Evolutionary conservation across 2,113 vertebrate species (phyloP).

Genomic region (Oncorhynchus keta): DNA sequence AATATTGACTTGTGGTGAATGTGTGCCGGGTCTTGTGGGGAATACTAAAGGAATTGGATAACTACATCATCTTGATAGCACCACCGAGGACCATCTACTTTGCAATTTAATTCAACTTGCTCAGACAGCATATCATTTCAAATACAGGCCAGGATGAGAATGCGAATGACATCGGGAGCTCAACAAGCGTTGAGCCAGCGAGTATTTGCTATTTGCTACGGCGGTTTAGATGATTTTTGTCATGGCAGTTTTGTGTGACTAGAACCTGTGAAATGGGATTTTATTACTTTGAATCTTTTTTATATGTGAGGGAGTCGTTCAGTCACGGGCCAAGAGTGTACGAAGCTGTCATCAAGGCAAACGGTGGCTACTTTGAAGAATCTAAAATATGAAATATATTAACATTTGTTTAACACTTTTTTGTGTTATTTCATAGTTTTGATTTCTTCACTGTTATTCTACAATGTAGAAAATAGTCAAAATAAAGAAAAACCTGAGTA

Average conservation of each 20-base stretch:
- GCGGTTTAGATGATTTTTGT: background rate
- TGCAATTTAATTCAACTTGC: conserved; percentile 43
- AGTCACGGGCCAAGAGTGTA: conserved; percentile 13
- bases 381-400: no score
- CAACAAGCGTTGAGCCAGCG: background rate
- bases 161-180: conserved; percentile 31
- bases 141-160: conserved; percentile 29
- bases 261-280: conserved; percentile 17
- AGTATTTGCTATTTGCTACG: background rate
- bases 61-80: conserved; percentile 18
- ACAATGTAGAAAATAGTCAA: no score
- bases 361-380: no score
- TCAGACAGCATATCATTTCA: conserved; percentile 39
- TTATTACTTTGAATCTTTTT: conserved; percentile 34
- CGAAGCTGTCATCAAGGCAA: no score
- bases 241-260: conserved; percentile 38
- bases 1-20: conserved; percentile 27
- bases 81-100: conserved; percentile 31
- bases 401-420: no score
- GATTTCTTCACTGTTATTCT: no score
- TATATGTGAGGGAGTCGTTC: conserved; percentile 32
- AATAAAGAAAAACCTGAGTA: no score
- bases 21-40: conserved; percentile 42
- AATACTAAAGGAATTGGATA: conserved; percentile 31
- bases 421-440: no score